Percentiles rank a stretch among this genome's conserved stretches.
phyloP scores from a whole-genome alignment of 2,797 vertebrate species.

The Lutra lutra region DNA sequence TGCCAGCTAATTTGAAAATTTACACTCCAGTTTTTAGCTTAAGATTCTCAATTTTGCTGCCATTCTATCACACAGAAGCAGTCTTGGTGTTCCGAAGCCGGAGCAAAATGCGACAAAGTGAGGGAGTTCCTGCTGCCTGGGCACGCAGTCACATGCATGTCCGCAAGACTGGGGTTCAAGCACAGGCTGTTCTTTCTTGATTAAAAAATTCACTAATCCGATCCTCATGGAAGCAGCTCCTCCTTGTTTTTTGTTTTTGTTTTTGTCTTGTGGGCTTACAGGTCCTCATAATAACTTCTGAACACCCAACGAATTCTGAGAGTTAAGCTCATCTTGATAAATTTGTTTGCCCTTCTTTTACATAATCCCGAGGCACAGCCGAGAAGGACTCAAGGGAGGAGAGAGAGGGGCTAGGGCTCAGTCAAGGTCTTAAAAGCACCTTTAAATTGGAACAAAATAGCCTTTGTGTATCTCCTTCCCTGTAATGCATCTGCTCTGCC shows the following conservation, averaged over 20 bases:
- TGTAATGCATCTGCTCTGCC: neutral
- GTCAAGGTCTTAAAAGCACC: neutral
- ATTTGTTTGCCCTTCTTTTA: neutral
- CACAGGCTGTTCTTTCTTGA: conserved; percentile 62
- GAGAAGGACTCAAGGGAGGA: neutral
- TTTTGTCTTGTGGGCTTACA: neutral
- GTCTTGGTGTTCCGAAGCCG: conserved; percentile 65
- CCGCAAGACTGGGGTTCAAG: conserved; percentile 61
- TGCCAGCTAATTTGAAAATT: conserved; percentile 76
- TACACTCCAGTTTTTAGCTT: conserved; percentile 64
- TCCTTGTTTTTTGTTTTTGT: neutral
- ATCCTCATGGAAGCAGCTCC: neutral
- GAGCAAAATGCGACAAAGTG: conserved; percentile 46
- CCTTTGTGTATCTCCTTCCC: neutral
- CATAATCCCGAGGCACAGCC: neutral
- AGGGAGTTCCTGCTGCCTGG: conserved; percentile 63
- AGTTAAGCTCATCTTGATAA: neutral
- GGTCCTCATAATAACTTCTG: neutral
- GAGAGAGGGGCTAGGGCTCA: neutral
- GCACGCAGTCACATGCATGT: conserved; percentile 70
- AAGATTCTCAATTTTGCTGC: conserved; percentile 65
- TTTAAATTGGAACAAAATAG: neutral
- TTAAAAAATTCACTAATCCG: conserved; percentile 49
- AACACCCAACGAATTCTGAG: neutral
- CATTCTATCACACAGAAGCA: conserved; percentile 66